Percentiles rank a stretch among this genome's conserved stretches.
Conservation (phyloP, 30 jellyfish, hydroid and myxozoan genomes). For the Haliclystus octoradiatus region DNA sequence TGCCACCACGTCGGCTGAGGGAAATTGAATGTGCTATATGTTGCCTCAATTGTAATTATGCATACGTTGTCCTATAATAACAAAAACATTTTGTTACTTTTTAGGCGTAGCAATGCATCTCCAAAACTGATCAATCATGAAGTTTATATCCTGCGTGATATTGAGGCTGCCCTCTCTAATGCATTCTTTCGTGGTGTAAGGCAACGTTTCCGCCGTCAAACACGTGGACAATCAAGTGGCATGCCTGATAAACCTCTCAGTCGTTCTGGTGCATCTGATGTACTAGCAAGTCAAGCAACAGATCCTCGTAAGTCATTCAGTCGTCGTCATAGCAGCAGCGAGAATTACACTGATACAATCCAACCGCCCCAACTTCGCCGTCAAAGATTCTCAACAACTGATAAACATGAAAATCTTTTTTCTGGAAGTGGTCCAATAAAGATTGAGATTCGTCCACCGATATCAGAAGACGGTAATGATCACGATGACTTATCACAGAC, state of each 20-base stretch:
- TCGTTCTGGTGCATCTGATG: slow-evolving; percentile 1
- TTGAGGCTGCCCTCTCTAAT: slow-evolving; percentile 70
- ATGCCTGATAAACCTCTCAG: slow-evolving; percentile 1
- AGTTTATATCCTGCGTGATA: slow-evolving; percentile 51
- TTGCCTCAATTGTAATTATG: too few relatives aligned
- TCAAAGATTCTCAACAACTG: not conserved
- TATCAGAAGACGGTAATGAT: not conserved
- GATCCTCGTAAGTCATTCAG: not conserved
- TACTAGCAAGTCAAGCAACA: not conserved
- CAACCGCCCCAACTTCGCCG: not conserved
- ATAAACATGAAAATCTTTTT: not conserved
- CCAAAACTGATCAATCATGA: slow-evolving; percentile 52
- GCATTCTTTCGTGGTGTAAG: slow-evolving; percentile 70
- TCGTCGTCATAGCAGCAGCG: slow-evolving; percentile 1
- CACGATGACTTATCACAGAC: not conserved
- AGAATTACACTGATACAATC: not conserved
- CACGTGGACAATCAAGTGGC: slow-evolving; percentile 26
- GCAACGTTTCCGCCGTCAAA: slow-evolving; percentile 45
- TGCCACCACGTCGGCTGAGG: too few relatives aligned
- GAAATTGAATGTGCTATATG: too few relatives aligned
- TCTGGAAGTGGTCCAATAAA: not conserved
- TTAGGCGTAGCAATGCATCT: slow-evolving; percentile 63
- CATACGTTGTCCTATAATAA: too few relatives aligned
- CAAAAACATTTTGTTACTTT: not conserved
- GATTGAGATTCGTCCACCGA: not conserved